Evolutionary conservation across 2,888 invertebrate genomes (phyloP).

Genomic region (Lymantria monacha): DNA sequence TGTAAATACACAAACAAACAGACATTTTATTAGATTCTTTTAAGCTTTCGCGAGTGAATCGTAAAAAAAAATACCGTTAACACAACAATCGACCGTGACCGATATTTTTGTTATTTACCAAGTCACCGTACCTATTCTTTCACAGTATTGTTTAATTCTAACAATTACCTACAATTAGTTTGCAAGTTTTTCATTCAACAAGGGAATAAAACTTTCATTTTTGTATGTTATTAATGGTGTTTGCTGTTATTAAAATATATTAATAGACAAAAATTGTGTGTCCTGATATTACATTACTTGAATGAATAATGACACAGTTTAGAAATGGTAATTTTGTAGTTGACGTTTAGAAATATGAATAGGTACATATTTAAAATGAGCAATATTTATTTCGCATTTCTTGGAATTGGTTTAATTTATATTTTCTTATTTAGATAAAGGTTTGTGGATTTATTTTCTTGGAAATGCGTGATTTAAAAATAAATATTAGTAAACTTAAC

Average conservation of each 20-base stretch:
- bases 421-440: too few species aligned
- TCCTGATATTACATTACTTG: too few species aligned
- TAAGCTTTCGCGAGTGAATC: constrained; percentile 9
- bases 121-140: constrained; percentile 11
- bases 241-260: neutral
- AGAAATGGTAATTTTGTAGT: too few species aligned
- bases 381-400: too few species aligned
- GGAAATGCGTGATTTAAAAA: too few species aligned
- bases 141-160: constrained; percentile 17
- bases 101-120: constrained; percentile 16
- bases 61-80: constrained; percentile 21
- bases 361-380: too few species aligned
- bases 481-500: too few species aligned
- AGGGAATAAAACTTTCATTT: constrained; percentile 1
- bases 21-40: constrained; percentile 8
- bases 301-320: too few species aligned
- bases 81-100: constrained; percentile 26
- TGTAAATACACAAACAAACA: constrained; percentile 6
- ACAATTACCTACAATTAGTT: constrained; percentile 30
- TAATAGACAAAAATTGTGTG: too few species aligned
- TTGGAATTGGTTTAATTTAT: too few species aligned
- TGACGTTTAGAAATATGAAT: too few species aligned
- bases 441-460: too few species aligned
- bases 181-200: constrained; percentile 11
- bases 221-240: constrained; percentile 10